Conservation (phyloP, 2,888 invertebrate genomes). For the Diadegma fenestrale region DNA sequence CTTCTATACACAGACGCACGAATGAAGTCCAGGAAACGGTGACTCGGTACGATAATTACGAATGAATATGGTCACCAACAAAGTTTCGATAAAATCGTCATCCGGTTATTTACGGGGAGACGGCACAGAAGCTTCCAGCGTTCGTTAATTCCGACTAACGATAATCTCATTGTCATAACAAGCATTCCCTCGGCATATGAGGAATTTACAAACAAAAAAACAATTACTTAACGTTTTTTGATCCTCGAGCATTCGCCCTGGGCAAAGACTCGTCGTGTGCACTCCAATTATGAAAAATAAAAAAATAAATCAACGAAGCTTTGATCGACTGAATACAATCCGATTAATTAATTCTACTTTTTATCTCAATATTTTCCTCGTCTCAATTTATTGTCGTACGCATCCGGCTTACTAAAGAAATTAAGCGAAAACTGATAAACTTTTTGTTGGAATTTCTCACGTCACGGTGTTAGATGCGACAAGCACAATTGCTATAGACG, state of each 20-base stretch:
- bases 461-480: background rate
- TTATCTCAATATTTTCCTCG: too few species aligned
- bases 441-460: background rate
- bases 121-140: constrained; percentile 27
- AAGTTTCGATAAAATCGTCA: constrained; percentile 48
- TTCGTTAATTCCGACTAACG: constrained; percentile 36
- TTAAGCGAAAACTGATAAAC: background rate
- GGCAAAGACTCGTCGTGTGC: background rate
- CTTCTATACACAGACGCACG: background rate
- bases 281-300: background rate
- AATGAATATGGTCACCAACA: constrained; percentile 32
- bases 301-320: background rate
- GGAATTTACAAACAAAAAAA: background rate
- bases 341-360: too few species aligned
- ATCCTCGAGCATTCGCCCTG: background rate
- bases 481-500: background rate
- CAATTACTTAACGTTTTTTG: background rate
- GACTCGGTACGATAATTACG: constrained; percentile 40
- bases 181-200: constrained; percentile 12
- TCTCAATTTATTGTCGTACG: too few species aligned
- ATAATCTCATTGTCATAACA: constrained; percentile 36
- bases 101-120: constrained; percentile 43
- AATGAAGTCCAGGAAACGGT: background rate
- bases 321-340: too few species aligned
- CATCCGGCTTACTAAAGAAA: background rate